phyloP scores from a whole-genome alignment of 2,797 vertebrate species.

The Pyrocephalus nanus region DNA sequence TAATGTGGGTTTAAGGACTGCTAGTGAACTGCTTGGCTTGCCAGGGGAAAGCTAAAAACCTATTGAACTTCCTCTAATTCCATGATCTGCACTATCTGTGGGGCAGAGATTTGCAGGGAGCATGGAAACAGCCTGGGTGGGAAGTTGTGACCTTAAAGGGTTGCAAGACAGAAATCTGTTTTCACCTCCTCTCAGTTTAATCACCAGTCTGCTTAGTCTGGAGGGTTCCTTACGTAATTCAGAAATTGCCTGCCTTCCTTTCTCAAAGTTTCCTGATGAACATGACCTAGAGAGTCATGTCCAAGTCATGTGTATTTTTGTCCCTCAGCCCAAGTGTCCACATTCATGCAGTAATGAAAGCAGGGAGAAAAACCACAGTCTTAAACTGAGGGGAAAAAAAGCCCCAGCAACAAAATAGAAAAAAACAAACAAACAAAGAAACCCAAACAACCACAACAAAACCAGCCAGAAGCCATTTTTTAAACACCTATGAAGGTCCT shows the following conservation, averaged over 20 bases:
- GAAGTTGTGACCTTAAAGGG: background rate
- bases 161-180: background rate
- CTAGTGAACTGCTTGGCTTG: background rate
- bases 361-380: fast-evolving
- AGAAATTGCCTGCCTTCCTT: background rate
- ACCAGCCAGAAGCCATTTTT: background rate
- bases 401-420: fast-evolving
- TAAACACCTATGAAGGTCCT: background rate
- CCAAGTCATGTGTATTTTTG: background rate
- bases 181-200: background rate
- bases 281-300: background rate
- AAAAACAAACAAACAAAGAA: background rate
- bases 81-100: background rate
- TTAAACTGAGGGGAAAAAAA: background rate
- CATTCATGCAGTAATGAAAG: background rate
- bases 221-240: background rate
- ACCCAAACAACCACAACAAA: background rate
- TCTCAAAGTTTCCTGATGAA: background rate
- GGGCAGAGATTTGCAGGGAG: background rate
- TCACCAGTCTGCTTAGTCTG: background rate
- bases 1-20: background rate
- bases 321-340: background rate
- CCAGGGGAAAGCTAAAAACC: background rate
- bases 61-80: background rate
- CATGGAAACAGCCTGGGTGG: background rate